phyloP scores from a whole-genome alignment of 2,888 invertebrate species.

The Heliconius cydno region DNA sequence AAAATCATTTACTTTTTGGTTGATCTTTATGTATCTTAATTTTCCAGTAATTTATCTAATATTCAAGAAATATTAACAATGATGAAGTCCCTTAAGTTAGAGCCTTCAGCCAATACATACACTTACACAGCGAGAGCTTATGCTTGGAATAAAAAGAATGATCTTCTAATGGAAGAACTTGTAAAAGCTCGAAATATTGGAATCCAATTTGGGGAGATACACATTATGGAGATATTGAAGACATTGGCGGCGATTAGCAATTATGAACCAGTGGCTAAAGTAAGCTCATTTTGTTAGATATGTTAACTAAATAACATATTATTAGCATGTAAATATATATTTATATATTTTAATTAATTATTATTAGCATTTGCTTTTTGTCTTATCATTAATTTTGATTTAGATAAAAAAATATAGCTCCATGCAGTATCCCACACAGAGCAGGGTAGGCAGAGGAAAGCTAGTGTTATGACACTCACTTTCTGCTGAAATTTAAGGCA shows the following conservation, averaged over 20 bases:
- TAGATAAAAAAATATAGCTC: no score
- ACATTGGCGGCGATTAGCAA: slow-evolving; percentile 61
- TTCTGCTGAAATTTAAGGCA: no score
- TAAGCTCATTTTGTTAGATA: slow-evolving; percentile 45
- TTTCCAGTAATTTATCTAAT: slow-evolving; percentile 64
- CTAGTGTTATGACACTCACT: no score
- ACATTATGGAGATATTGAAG: slow-evolving; percentile 80
- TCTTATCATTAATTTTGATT: no score
- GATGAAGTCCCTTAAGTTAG: slow-evolving; percentile 83
- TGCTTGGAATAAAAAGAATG: slow-evolving; percentile 72
- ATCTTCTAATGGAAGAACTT: slow-evolving; percentile 66
- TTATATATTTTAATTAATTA: no score
- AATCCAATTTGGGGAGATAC: slow-evolving; percentile 64
- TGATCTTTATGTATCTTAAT: neutral
- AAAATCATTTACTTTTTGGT: neutral
- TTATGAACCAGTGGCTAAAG: slow-evolving; percentile 63
- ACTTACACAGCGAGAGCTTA: slow-evolving; percentile 78
- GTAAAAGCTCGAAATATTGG: slow-evolving; percentile 58
- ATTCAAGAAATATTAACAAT: slow-evolving; percentile 80
- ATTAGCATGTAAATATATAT: no score
- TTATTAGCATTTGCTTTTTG: no score
- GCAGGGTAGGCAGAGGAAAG: no score
- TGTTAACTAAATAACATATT: no score
- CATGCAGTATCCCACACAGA: no score
- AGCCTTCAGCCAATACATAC: slow-evolving; percentile 75